These are phyloP conservation scores for Drymonia ruficornis DNA, from an alignment of 2,888 invertebrate genomes.

Conservation along the genomic window DNA sequence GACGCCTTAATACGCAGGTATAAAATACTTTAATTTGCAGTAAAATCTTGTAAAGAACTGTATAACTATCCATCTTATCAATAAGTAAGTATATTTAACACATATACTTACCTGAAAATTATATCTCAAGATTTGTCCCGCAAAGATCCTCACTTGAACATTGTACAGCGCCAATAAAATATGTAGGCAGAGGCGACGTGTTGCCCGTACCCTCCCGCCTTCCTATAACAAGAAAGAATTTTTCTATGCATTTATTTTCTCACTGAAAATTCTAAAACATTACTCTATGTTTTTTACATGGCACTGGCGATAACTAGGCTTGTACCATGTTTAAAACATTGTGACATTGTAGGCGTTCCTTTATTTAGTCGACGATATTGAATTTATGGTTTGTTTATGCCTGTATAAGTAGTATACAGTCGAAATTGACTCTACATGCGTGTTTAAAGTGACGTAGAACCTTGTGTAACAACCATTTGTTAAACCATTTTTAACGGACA, in stretches of 20 bases:
- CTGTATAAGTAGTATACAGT: conserved; percentile 21
- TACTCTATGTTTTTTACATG: conserved; percentile 48
- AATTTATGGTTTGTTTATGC: conserved; percentile 38
- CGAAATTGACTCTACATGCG: conserved; percentile 9
- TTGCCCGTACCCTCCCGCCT: conserved; percentile 62
- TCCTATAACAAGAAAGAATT: conserved; percentile 82
- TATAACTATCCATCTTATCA: no score
- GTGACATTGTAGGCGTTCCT: conserved; percentile 38
- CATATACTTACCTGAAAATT: no score
- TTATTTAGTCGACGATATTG: conserved; percentile 31
- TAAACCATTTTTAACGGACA: not conserved
- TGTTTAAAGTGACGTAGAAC: conserved; percentile 27
- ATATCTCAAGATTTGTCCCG: conserved; percentile 53
- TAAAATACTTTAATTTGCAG: no score
- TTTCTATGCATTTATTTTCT: conserved; percentile 80
- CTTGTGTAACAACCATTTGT: conserved; percentile 7
- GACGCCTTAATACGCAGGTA: no score
- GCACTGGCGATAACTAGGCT: conserved; percentile 33
- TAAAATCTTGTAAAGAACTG: no score
- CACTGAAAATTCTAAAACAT: conserved; percentile 64
- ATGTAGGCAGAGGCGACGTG: conserved; percentile 78
- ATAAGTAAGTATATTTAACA: no score
- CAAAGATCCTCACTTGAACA: conserved; percentile 38
- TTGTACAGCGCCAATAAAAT: conserved; percentile 75
- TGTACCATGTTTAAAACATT: conserved; percentile 16